A percentile compares a stretch with the other conserved stretches of the same genome.
These are phyloP conservation scores for Corythornis cristatus DNA, from an alignment of 2,113 vertebrate genomes.

Conservation along the genomic window DNA sequence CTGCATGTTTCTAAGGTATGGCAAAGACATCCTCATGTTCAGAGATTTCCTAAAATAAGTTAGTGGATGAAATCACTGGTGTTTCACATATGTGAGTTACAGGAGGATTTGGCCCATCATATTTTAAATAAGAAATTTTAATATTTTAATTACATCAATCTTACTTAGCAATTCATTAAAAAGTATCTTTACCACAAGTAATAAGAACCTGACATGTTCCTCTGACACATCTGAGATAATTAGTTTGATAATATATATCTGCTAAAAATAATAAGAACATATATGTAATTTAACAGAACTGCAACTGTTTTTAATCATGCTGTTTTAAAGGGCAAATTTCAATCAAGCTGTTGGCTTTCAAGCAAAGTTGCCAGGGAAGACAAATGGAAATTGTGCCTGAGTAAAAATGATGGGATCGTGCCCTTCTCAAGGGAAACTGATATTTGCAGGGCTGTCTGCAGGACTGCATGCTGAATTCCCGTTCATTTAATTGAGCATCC, in stretches of 20 bases:
- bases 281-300: slow-evolving; percentile 36
- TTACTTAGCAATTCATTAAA: slow-evolving; percentile 13
- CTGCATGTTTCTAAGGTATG: not conserved
- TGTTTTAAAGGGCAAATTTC: slow-evolving; percentile 55
- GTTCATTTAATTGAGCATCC: slow-evolving; percentile 30
- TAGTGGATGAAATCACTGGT: not conserved
- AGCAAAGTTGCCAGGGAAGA: slow-evolving; percentile 17
- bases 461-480: slow-evolving; percentile 25
- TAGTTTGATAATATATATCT: slow-evolving; percentile 32
- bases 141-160: slow-evolving; percentile 32
- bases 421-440: slow-evolving; percentile 22
- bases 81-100: not conserved
- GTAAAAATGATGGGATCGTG: not conserved
- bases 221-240: slow-evolving; percentile 54
- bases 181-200: not conserved
- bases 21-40: not conserved
- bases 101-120: not conserved
- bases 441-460: slow-evolving; percentile 55
- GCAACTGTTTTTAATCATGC: slow-evolving; percentile 13
- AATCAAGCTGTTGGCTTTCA: slow-evolving; percentile 42
- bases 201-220: slow-evolving; percentile 2
- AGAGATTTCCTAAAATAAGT: not conserved
- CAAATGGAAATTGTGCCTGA: slow-evolving; percentile 46
- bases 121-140: slow-evolving; percentile 8
- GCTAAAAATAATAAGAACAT: slow-evolving; percentile 44